Conservation (phyloP, 1,140 invertebrate species). For the Drosophila ohnishii region DNA sequence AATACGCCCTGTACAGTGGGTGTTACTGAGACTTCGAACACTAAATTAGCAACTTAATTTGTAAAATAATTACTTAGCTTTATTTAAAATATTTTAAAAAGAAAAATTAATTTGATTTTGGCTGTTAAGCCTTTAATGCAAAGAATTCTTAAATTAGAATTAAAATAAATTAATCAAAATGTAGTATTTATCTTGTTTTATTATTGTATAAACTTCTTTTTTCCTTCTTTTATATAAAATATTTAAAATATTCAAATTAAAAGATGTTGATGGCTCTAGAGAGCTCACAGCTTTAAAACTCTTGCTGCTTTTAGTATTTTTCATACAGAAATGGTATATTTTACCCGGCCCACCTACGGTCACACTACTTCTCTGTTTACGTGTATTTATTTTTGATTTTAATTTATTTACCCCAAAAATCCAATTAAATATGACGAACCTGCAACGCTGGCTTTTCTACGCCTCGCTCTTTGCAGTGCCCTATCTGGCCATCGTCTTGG, state of each 20-base stretch:
- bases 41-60: neutral
- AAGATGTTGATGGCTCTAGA: neutral
- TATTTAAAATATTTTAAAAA: neutral
- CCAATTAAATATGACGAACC: conserved; percentile 87
- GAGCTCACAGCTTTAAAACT: conserved; percentile 8
- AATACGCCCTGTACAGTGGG: conserved; percentile 71
- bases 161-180: neutral
- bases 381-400: conserved; percentile 46
- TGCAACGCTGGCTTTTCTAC: conserved; percentile 90
- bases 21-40: neutral
- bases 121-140: neutral
- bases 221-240: neutral
- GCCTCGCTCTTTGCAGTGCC: conserved; percentile 86
- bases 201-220: neutral
- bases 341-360: neutral
- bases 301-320: neutral
- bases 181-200: neutral
- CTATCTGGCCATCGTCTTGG: conserved; percentile 88
- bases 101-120: neutral
- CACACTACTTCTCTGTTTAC: conserved; percentile 46
- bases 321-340: neutral
- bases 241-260: neutral
- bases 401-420: conserved; percentile 9
- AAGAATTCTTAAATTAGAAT: neutral
- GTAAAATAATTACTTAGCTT: neutral